Base-by-base conservation (phyloP, 2,888 invertebrate species). In the Oscheius sp. region DNA sequence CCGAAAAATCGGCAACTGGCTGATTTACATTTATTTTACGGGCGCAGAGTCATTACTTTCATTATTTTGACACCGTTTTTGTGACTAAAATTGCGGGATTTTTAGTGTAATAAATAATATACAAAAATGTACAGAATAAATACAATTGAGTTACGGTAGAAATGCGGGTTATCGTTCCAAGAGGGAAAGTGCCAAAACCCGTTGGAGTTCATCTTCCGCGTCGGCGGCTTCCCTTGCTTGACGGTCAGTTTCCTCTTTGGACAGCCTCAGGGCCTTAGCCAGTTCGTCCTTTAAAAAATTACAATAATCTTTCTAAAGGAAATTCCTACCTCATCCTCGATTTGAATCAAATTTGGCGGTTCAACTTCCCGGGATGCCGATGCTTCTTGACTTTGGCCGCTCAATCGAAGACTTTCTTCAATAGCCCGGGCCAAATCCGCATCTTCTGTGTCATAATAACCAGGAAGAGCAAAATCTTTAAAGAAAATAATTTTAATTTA, bases 121-220 rank as follows among this genome's bases (percentile, higher is more conserved):
- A 35, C 35, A 9, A 35, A 35, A 35, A 35, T 35, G 9, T 35
- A 35, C 35, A 35, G 35, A 35, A 35, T 6, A 35, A 35, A 35
- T 35, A 35, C n/a, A n/a, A n/a, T n/a, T n/a, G n/a, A n/a, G 9
- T 35, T 35, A 35, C 35, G 9, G 35, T 35, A 35, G 35, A 29
- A 58, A 27, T 16, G n/a, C 3, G 13, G 3, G 13, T 49, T 71
- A 71, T 29, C 52, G 59, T 13, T 71, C 71, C 35, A 71, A 21
- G 3, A 61, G 46, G 18, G 71, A 71, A 16, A 83, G 74, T 27
- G 83, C 84, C 7, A 85, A 73, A 35, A 81, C 81, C 53, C 75
- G 58, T 12, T 73, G 71, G 59, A 84, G 35, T 49, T 78, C 78
- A 52, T 84, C 83, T 16, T 84, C 84, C 55, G 77, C 78, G 43